Evolutionary conservation across 2,888 invertebrate genomes (phyloP).

Genomic region (Pantelozetes paolii): DNA sequence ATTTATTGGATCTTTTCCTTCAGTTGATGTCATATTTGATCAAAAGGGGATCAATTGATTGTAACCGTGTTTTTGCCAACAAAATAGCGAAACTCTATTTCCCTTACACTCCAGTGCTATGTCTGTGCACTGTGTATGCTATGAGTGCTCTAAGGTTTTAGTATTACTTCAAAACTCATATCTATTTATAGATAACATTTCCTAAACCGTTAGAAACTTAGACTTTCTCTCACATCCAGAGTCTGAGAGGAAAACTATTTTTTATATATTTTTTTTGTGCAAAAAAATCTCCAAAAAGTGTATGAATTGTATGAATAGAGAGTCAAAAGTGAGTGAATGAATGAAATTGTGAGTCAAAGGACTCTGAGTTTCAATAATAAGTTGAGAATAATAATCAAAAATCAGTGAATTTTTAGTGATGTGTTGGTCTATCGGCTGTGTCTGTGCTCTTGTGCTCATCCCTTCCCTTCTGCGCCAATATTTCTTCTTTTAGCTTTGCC

Average conservation of each 20-base stretch:
- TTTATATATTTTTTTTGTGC: not conserved
- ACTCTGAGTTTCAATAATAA: not conserved
- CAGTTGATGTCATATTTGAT: constrained; percentile 32
- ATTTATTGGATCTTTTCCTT: constrained; percentile 28
- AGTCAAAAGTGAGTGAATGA: not conserved
- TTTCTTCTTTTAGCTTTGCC: constrained; percentile 9
- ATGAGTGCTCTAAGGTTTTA: no score
- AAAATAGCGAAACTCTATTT: not conserved
- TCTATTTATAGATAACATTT: constrained; percentile 34
- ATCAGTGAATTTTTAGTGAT: not conserved
- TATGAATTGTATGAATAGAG: not conserved
- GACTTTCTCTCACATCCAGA: not conserved
- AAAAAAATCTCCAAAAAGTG: not conserved
- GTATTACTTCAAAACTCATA: constrained; percentile 13
- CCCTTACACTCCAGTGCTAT: not conserved
- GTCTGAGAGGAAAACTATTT: not conserved
- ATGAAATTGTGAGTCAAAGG: constrained; percentile 16
- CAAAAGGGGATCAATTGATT: constrained; percentile 15
- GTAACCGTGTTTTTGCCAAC: constrained; percentile 20
- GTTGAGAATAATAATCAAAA: constrained; percentile 1
- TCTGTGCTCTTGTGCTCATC: not conserved
- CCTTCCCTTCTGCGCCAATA: constrained; percentile 3
- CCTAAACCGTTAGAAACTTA: not conserved
- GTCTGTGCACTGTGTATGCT: no score
- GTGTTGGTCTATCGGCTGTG: not conserved